Evolutionary conservation across 2,888 invertebrate species (phyloP), one percentile per base, ranked within the genome.

Genomic region (Athalia rosae): DNA sequence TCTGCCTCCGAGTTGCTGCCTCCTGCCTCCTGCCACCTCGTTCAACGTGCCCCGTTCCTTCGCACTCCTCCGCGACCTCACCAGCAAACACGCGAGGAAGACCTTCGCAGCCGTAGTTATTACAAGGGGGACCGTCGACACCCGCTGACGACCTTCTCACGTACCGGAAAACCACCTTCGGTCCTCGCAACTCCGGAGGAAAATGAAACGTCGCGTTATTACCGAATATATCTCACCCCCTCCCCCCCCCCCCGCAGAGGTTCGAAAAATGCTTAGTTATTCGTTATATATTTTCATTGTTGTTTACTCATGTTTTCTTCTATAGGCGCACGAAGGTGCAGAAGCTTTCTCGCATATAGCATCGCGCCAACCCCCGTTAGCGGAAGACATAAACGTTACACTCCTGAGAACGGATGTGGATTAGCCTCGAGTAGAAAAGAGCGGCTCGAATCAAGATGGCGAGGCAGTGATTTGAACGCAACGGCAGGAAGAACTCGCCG

Each of bases 11-110:
- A 71, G 58, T 59, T 59, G 71, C 71, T 58, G 15, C 43, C 47
- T 71, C 43, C n/a, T 71, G 59, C 71, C 71, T 45, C 67, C 6
- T 67, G 67, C 64, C 53, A 58, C 56, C 58, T 59, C 45, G 43
- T 56, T 15, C 71, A 71, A 8, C 43, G 73, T 73, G 50, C 77
- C 43, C 48, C 71, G 71, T 73, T 73, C 50, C 73, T 77, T 83
- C 84, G 84, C 81, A 84, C 83, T 79, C 81, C 83, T 83, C 83
- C 79, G 81, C 82, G 84, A 74, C 74, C 74, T 74, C 74, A 74
- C 47, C 74, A 59, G 61, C 4, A 15, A 74, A 74, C 74, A 74
- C 74, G 74, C 74, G 58, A 62, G 74, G 61, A 74, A 62, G 74
- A 28, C 71, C 71, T 71, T 71, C 71, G 71, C n/a, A 71, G 11